phyloP scores from a whole-genome alignment of 2,888 invertebrate genomes.

The Mechanitis messenoides region DNA sequence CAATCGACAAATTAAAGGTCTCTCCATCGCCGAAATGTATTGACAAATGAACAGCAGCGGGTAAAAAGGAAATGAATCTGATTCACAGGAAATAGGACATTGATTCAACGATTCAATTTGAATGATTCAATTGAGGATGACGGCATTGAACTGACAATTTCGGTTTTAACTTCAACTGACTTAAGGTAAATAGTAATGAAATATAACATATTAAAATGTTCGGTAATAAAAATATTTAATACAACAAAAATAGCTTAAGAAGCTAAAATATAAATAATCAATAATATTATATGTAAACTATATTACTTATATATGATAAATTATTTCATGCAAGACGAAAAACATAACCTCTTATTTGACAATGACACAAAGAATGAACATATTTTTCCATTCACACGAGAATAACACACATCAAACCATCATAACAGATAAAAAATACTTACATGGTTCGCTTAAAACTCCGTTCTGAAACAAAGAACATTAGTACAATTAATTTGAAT shows the following conservation, averaged over 20 bases:
- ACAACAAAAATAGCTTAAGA: background rate
- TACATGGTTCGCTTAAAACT: too few relatives aligned
- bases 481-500: background rate
- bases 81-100: slow-evolving; percentile 73
- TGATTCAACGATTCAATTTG: slow-evolving; percentile 73
- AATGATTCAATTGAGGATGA: slow-evolving; percentile 38
- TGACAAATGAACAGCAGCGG: slow-evolving; percentile 65
- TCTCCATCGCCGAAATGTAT: slow-evolving; percentile 51
- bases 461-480: slow-evolving; percentile 2
- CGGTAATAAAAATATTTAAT: background rate
- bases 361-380: too few relatives aligned
- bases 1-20: slow-evolving; percentile 58
- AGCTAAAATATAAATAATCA: too few relatives aligned
- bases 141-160: slow-evolving; percentile 49
- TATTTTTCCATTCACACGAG: too few relatives aligned
- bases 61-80: slow-evolving; percentile 73
- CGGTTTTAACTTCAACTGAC: slow-evolving; percentile 45
- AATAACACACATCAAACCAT: too few relatives aligned
- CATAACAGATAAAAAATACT: too few relatives aligned
- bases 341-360: too few relatives aligned
- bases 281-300: too few relatives aligned
- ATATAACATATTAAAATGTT: background rate
- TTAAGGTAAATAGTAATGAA: slow-evolving; percentile 17
- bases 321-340: too few relatives aligned
- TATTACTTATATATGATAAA: too few relatives aligned